Conservation (phyloP, 2,888 invertebrate genomes). For the Pseudococcus longispinus region DNA sequence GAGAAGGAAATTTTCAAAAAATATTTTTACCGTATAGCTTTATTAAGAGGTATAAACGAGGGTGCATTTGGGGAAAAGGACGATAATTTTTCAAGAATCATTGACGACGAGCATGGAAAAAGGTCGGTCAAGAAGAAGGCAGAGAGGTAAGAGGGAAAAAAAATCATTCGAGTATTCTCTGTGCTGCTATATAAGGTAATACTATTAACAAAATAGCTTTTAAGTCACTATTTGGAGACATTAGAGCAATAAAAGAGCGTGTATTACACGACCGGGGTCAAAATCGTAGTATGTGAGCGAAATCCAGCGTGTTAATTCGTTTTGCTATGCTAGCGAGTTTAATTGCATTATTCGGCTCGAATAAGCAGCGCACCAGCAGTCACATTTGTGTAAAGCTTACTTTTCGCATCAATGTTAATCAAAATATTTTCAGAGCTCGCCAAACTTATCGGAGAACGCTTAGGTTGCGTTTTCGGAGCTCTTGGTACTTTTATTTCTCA, state of each 20-base stretch:
- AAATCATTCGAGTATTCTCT: slow-evolving; percentile 38
- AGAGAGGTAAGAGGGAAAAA: not conserved
- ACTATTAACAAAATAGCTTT: slow-evolving; percentile 51
- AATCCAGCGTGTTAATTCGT: slow-evolving; percentile 41
- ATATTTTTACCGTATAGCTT: not conserved
- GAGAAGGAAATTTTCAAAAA: not conserved
- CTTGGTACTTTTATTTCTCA: not conserved
- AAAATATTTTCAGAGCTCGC: not conserved
- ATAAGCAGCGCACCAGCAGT: not conserved
- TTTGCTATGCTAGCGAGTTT: slow-evolving; percentile 5
- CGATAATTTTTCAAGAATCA: slow-evolving; percentile 28
- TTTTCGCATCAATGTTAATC: slow-evolving; percentile 25
- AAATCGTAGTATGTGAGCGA: not conserved
- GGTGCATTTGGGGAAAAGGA: slow-evolving; percentile 10
- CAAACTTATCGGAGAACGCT: not conserved
- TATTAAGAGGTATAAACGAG: slow-evolving; percentile 27
- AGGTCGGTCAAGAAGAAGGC: not conserved
- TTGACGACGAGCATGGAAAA: not conserved
- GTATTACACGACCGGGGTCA: slow-evolving; percentile 32
- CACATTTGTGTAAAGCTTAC: not conserved
- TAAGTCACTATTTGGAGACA: slow-evolving; percentile 50
- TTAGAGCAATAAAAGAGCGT: slow-evolving; percentile 49
- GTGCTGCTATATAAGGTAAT: slow-evolving; percentile 5
- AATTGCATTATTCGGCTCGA: slow-evolving; percentile 40
- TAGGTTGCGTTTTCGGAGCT: not conserved